Evolutionary conservation across 2,888 invertebrate genomes (phyloP), one percentile per base, ranked within the genome.

Genomic region (Patella depressa): DNA sequence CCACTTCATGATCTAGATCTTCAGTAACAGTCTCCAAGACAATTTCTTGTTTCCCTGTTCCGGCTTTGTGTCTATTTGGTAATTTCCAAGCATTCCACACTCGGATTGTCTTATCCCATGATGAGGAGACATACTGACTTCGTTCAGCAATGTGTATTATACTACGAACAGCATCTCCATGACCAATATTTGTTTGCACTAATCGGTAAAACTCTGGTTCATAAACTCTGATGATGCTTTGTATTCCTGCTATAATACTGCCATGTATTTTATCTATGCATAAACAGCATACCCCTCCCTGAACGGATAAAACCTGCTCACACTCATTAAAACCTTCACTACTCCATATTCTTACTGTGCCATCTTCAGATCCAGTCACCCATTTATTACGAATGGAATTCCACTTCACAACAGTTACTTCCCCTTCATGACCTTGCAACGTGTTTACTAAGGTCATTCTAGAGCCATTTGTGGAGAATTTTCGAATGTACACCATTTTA

Each of bases 321-420:
- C 90, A 90, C 74, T 90, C 89, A 81, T 91, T 90, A 80, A 91
- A 80, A 2, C 89, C 90, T 76, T 82, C 80, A 12, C 88, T 72
- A 77, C 91, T 91, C 91, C 91, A 91, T 59, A 91, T 89, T 74
- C 90, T 85, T 69, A 91, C 87, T 14, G 91, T 90, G 5, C 88
- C 88, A 84, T 91, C 91, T 78, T 91, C 91, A 3, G 89, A 89
- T 0, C 90, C 91, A n/a, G 91, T 91, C 72, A 91, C 83, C 91
- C 91, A 91, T 76, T 89, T 89, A 72, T 85, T 82, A 53, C 82
- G 85, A 19, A 86, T 81, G 12, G 77, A 73, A 79, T 89, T 91
- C 91, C 91, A 91, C 70, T 79, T 74, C 12, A 91, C 85, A 82
- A 89, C 88, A 5, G 89, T 89, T 19, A 91, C 88, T 77, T 91